A percentile compares a stretch with the other conserved stretches of the same genome.
Conservation (phyloP, 1,140 invertebrate species). For the Nymphalis io region DNA sequence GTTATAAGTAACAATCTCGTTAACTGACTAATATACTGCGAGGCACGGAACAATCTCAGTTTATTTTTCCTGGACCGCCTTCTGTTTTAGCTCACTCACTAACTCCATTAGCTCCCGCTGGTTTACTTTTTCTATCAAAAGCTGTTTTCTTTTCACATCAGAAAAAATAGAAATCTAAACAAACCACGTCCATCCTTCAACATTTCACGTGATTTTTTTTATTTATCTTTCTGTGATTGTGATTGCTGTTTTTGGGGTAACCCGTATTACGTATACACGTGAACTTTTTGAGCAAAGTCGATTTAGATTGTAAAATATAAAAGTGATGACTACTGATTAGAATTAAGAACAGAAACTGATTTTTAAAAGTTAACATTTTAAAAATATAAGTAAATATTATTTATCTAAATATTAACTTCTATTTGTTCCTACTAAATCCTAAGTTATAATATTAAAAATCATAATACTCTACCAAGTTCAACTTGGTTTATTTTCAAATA, state of each 20-base stretch:
- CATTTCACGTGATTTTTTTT: slow-evolving; percentile 17
- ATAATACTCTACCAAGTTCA: too few species aligned
- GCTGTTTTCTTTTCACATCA: slow-evolving; percentile 56
- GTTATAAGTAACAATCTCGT: slow-evolving; percentile 45
- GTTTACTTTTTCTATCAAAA: slow-evolving; percentile 62
- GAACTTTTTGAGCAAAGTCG: background rate
- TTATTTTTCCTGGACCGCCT: slow-evolving; percentile 65
- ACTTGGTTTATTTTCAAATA: background rate
- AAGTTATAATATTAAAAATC: too few species aligned
- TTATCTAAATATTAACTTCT: too few species aligned
- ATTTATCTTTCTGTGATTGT: slow-evolving; percentile 16
- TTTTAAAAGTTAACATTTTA: too few species aligned
- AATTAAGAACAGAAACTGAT: too few species aligned
- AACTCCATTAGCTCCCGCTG: slow-evolving; percentile 68
- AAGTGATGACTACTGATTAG: too few species aligned
- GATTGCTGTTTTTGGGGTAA: background rate
- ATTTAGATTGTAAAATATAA: too few species aligned
- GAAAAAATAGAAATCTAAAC: slow-evolving; percentile 51
- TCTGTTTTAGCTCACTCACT: slow-evolving; percentile 72
- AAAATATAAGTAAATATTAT: too few species aligned
- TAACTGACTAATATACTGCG: slow-evolving; percentile 40
- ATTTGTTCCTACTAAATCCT: too few species aligned
- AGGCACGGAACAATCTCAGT: slow-evolving; percentile 41
- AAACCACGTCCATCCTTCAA: slow-evolving; percentile 39
- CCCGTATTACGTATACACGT: background rate